Percentiles rank a stretch among this genome's conserved stretches.
Conservation (phyloP, 2,888 invertebrate genomes). For the Drosophila quasianomalipes region DNA sequence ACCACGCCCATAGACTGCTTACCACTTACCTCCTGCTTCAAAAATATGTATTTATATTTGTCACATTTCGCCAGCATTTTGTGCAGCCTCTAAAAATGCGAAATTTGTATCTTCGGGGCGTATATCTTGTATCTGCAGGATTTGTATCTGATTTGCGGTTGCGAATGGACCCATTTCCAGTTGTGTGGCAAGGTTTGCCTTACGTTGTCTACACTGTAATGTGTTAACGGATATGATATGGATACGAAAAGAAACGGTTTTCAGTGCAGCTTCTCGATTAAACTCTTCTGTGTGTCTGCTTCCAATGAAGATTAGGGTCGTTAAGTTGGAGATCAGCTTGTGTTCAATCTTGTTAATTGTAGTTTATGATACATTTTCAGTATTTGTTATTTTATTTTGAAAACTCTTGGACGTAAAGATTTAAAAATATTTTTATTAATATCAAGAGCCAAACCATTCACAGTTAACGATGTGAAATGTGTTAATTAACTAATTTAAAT, state of each 20-base stretch:
- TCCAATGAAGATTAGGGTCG: not conserved
- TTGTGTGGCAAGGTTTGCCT: conserved; percentile 12
- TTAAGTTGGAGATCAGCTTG: conserved; percentile 1
- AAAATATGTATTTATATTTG: conserved; percentile 51
- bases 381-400: not conserved
- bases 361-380: not conserved
- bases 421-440: not conserved
- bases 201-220: conserved; percentile 20
- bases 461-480: not conserved
- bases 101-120: conserved; percentile 68
- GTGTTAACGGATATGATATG: conserved; percentile 12
- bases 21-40: conserved; percentile 19
- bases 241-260: conserved; percentile 4
- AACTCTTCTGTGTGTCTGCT: not conserved
- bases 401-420: too few species aligned
- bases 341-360: not conserved
- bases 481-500: not conserved
- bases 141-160: conserved; percentile 53
- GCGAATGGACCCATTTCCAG: conserved; percentile 15
- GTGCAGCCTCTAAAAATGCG: conserved; percentile 55
- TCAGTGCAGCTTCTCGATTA: not conserved
- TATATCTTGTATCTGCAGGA: conserved; percentile 61
- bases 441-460: not conserved
- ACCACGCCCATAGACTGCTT: conserved; percentile 8
- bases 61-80: conserved; percentile 68